A percentile compares a stretch with the other conserved stretches of the same genome.
These are phyloP conservation scores for Orthosia gracilis DNA, from an alignment of 2,888 invertebrate genomes.

Conservation along the genomic window DNA sequence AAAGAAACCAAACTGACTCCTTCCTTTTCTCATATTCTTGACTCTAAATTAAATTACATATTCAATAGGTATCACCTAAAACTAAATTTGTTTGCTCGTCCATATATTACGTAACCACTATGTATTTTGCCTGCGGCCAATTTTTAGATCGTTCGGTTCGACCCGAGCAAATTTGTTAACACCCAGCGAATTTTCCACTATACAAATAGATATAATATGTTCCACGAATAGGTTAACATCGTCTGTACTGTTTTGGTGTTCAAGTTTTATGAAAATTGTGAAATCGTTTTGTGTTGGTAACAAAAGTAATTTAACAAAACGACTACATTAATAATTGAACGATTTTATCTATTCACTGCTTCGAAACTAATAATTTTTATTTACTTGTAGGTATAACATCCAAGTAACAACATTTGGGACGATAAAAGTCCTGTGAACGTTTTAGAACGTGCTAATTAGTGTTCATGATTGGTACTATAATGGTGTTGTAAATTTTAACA, in stretches of 20 bases:
- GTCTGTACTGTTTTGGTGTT: background rate
- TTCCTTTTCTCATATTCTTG: background rate
- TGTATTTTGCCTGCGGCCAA: conserved; percentile 57
- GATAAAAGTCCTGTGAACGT: too few species aligned
- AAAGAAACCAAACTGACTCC: background rate
- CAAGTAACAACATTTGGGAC: too few species aligned
- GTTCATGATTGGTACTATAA: too few species aligned
- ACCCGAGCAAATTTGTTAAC: conserved; percentile 48
- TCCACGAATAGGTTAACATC: conserved; percentile 44
- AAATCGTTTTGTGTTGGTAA: background rate
- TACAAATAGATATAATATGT: conserved; percentile 51
- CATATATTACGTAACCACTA: conserved; percentile 40
- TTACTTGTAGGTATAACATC: too few species aligned
- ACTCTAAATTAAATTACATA: conserved; percentile 40
- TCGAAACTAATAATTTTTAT: too few species aligned
- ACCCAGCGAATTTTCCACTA: conserved; percentile 58
- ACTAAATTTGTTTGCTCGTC: conserved; percentile 42
- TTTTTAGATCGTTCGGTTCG: conserved; percentile 45
- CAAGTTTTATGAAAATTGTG: background rate
- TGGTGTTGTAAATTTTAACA: too few species aligned
- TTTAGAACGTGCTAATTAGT: too few species aligned
- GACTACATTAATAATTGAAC: too few species aligned
- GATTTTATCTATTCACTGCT: too few species aligned
- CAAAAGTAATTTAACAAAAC: conserved; percentile 4
- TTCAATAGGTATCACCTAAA: conserved; percentile 31